Percentiles rank a stretch among this genome's conserved stretches.
These are phyloP conservation scores for Scophthalmus maximus DNA, from an alignment of 2,113 vertebrate genomes.

Conservation along the genomic window DNA sequence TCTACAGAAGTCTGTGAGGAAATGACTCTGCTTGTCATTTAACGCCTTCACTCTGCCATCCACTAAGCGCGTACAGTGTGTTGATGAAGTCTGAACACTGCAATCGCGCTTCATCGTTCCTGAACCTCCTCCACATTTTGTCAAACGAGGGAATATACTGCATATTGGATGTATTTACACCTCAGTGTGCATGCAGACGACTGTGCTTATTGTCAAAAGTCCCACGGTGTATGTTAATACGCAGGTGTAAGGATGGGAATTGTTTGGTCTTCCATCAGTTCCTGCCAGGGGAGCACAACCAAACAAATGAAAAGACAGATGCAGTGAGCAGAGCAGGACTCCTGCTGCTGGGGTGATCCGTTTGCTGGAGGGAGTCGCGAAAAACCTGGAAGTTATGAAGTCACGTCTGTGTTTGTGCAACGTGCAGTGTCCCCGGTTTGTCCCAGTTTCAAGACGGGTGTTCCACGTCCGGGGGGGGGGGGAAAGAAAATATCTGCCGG, in stretches of 20 bases:
- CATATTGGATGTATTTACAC: not conserved
- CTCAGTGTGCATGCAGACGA: too few species aligned
- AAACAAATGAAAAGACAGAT: not conserved
- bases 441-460: too few species aligned
- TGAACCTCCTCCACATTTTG: too few species aligned
- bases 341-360: not conserved
- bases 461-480: too few species aligned
- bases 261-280: not conserved
- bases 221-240: not conserved
- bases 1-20: too few species aligned
- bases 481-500: too few species aligned
- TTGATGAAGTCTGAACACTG: not conserved
- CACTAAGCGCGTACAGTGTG: too few species aligned
- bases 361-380: not conserved
- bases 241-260: not conserved
- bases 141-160: too few species aligned
- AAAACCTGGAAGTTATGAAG: not conserved
- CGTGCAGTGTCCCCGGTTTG: not conserved
- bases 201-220: not conserved
- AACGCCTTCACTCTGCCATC: too few species aligned
- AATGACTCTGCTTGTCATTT: too few species aligned
- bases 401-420: not conserved
- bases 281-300: not conserved
- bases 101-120: too few species aligned
- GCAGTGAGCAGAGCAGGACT: not conserved